phyloP scores from a whole-genome alignment of 2,113 vertebrate species.

The Perognathus longimembris region DNA sequence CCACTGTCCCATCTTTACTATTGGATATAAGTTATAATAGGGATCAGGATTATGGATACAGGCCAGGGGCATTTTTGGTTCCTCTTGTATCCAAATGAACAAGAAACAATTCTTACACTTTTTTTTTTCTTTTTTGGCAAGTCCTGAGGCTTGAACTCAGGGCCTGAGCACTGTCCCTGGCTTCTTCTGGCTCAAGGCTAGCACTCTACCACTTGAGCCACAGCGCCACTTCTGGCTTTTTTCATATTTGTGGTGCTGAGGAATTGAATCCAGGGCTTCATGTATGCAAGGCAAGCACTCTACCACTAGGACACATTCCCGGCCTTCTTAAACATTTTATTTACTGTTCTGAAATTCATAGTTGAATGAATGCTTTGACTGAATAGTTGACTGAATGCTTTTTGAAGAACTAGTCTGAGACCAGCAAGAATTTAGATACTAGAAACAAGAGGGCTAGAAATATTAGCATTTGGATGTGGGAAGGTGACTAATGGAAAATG shows the following conservation, averaged over 20 bases:
- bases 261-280: no score
- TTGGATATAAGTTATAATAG: not conserved
- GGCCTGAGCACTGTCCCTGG: no score
- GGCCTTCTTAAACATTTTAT: constrained; percentile 18
- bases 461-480: not conserved
- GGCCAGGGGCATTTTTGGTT: not conserved
- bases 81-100: not conserved
- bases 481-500: constrained; percentile 24
- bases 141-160: no score
- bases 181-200: no score
- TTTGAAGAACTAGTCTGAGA: constrained; percentile 17
- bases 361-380: no score
- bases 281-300: no score
- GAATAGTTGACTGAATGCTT: not conserved
- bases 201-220: no score
- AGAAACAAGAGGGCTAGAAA: constrained; percentile 18
- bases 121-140: no score
- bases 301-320: no score
- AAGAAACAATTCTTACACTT: no score
- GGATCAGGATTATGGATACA: not conserved
- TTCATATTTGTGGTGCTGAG: no score
- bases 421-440: not conserved
- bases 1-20: not conserved
- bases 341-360: not conserved
- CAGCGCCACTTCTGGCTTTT: no score